Conservation (phyloP, 2,113 vertebrate genomes). For the Ciconia boyciana region DNA sequence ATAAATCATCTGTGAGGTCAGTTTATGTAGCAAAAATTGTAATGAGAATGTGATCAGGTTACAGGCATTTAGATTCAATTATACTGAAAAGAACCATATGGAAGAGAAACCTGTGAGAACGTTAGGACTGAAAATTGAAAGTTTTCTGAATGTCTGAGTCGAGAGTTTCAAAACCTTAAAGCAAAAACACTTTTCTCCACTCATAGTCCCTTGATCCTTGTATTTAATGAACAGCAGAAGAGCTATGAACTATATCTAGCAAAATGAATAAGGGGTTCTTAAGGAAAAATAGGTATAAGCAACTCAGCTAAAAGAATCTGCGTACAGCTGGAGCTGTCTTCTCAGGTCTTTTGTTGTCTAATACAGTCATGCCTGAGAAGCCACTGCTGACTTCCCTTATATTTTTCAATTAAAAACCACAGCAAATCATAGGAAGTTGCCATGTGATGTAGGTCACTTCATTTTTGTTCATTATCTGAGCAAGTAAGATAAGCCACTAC, state of each 20-base stretch:
- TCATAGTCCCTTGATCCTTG: neutral
- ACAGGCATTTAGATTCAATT: slow-evolving; percentile 75
- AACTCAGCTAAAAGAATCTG: neutral
- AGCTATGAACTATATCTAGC: neutral
- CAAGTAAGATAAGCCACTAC: neutral
- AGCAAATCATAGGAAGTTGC: neutral
- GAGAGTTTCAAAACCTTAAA: slow-evolving; percentile 23
- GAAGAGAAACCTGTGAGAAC: slow-evolving; percentile 65
- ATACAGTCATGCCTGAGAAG: neutral
- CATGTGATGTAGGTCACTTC: neutral
- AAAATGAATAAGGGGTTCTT: neutral
- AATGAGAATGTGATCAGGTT: slow-evolving; percentile 72
- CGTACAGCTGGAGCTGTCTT: neutral
- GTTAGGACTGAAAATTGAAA: slow-evolving; percentile 47
- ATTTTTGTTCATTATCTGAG: neutral
- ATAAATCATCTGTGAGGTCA: slow-evolving; percentile 73
- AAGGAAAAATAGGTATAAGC: neutral
- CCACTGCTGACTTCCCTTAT: neutral
- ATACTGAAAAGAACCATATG: slow-evolving; percentile 78
- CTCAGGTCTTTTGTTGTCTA: neutral
- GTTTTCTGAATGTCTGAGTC: slow-evolving; percentile 40
- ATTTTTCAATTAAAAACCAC: neutral
- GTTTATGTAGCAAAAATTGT: slow-evolving; percentile 67
- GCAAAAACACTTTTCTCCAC: slow-evolving; percentile 2
- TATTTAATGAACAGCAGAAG: neutral